phyloP scores from a whole-genome alignment of 2,113 vertebrate genomes.

The Poeciliopsis occidentalis region DNA sequence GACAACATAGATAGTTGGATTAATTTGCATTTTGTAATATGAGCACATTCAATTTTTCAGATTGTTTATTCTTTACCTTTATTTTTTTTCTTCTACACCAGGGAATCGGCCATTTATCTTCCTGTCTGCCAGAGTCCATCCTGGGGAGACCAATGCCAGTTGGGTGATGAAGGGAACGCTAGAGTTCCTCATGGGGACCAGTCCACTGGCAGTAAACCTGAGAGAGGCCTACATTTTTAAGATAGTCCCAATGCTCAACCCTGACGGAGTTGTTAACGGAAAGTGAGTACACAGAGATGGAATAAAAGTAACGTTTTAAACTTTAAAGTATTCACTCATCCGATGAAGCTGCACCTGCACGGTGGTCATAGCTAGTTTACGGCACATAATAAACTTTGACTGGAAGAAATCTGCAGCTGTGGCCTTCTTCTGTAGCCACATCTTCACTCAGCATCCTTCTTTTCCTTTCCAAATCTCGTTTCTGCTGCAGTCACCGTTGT shows the following conservation, averaged over 20 bases:
- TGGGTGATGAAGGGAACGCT: constrained; percentile 99
- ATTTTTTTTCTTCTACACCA: constrained; percentile 60
- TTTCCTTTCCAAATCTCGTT: constrained; percentile 17
- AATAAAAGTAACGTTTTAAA: constrained; percentile 1
- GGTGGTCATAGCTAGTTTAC: constrained; percentile 17
- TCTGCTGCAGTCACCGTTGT: constrained; percentile 89
- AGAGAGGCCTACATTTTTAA: constrained; percentile 97
- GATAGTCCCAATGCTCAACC: constrained; percentile 99
- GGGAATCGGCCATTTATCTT: constrained; percentile 96
- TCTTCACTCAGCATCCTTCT: constrained; percentile 27
- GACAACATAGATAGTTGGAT: too few relatives aligned
- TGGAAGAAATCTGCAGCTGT: constrained; percentile 37
- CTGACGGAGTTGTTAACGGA: constrained; percentile 97
- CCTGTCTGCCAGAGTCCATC: constrained; percentile 94
- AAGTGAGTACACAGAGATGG: constrained; percentile 83
- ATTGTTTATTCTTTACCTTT: constrained; percentile 17
- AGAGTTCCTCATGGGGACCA: constrained; percentile 95
- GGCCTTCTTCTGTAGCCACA: constrained; percentile 15
- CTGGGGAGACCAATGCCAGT: constrained; percentile 97
- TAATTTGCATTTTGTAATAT: too few relatives aligned
- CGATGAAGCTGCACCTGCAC: constrained; percentile 4
- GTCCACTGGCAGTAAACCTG: constrained; percentile 87
- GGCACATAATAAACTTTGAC: constrained; percentile 24
- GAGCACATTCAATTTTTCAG: too few relatives aligned
- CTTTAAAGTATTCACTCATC: constrained; percentile 31